A percentile compares a stretch with the other conserved stretches of the same genome.
These are phyloP conservation scores for Corythornis cristatus DNA, from an alignment of 2,113 vertebrate species.

Conservation along the genomic window DNA sequence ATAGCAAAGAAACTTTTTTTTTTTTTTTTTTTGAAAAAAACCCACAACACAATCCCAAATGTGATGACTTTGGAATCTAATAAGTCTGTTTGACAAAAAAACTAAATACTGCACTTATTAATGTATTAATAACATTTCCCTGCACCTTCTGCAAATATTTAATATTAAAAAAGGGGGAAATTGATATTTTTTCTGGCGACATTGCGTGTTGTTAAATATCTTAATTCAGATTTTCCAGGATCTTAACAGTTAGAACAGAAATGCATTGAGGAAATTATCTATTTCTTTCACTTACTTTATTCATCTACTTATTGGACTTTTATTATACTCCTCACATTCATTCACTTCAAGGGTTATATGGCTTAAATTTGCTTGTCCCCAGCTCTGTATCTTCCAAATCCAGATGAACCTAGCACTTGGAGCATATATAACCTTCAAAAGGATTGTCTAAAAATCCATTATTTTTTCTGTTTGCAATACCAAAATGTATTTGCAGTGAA, in stretches of 20 bases:
- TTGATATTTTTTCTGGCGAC: slow-evolving; percentile 1
- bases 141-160: not conserved
- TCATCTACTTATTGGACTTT: not conserved
- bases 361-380: not conserved
- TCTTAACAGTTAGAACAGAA: slow-evolving; percentile 14
- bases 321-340: not conserved
- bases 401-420: not conserved
- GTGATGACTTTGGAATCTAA: not conserved
- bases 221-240: slow-evolving; percentile 28
- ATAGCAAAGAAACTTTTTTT: not conserved
- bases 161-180: not conserved
- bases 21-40: not conserved
- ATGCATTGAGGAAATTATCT: slow-evolving; percentile 43
- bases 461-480: not conserved
- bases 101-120: not conserved
- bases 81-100: slow-evolving; percentile 13
- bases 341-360: slow-evolving; percentile 2
- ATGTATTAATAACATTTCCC: not conserved
- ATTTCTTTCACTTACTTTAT: slow-evolving; percentile 32
- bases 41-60: not conserved
- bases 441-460: not conserved
- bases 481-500: not conserved
- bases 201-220: not conserved
- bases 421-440: not conserved
- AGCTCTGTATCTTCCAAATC: not conserved